Percentiles rank a stretch among this genome's conserved stretches.
Conservation (phyloP, 2,113 vertebrate species). For the Corythoichthys intestinalis region DNA sequence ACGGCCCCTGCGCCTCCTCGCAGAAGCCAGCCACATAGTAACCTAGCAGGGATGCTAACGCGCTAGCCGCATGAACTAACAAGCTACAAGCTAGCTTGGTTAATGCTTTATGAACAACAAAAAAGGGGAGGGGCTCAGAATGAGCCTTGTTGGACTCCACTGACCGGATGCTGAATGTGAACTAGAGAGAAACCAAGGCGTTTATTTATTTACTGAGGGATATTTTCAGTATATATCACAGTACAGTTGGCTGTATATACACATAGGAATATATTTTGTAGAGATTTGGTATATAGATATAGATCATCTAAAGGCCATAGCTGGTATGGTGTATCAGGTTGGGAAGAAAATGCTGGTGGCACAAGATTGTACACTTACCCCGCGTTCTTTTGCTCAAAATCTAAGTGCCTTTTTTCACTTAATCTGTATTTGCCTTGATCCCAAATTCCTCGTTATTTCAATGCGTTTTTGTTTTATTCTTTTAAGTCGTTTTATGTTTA, state of each 20-base stretch:
- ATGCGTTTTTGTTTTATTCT: not conserved
- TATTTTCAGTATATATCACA: slow-evolving; percentile 70
- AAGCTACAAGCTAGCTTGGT: slow-evolving; percentile 37
- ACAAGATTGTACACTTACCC: slow-evolving; percentile 38
- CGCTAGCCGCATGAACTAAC: slow-evolving; percentile 54
- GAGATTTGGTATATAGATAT: slow-evolving; percentile 66
- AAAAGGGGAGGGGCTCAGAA: slow-evolving; percentile 25
- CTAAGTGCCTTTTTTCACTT: slow-evolving; percentile 67
- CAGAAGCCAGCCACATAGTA: slow-evolving; percentile 44
- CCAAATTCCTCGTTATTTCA: slow-evolving; percentile 14
- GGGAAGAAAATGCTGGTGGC: slow-evolving; percentile 36
- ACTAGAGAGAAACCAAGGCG: slow-evolving; percentile 3
- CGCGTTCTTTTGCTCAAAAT: slow-evolving; percentile 54
- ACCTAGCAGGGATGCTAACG: slow-evolving; percentile 52
- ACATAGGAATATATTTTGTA: slow-evolving; percentile 65
- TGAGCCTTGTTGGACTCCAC: slow-evolving; percentile 55
- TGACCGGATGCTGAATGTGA: slow-evolving; percentile 70
- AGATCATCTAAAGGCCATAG: slow-evolving; percentile 8
- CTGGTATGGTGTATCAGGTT: slow-evolving; percentile 36
- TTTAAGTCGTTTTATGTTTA: not conserved
- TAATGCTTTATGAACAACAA: slow-evolving; percentile 42
- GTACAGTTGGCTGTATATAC: slow-evolving; percentile 43
- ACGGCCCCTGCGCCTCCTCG: slow-evolving; percentile 40
- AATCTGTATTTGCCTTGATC: slow-evolving; percentile 41
- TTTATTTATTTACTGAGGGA: slow-evolving; percentile 71